These are phyloP conservation scores for Ochropleura plecta DNA, from an alignment of 2,888 invertebrate species.

Conservation along the genomic window DNA sequence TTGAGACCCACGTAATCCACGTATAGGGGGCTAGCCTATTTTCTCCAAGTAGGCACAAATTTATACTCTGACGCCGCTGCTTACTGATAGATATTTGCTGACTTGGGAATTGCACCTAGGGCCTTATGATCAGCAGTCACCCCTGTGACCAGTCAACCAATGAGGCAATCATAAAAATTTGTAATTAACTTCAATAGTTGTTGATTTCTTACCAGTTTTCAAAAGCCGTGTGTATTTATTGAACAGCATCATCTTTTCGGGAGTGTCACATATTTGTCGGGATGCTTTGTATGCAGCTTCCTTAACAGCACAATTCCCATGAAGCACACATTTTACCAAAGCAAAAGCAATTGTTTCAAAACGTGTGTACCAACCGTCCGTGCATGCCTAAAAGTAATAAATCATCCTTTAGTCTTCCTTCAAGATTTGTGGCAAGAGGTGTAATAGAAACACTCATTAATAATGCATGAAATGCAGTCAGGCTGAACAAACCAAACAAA, in stretches of 20 bases:
- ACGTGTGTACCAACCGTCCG: slow-evolving; percentile 87
- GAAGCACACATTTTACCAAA: slow-evolving; percentile 90
- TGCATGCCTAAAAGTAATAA: slow-evolving; percentile 82
- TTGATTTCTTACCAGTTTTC: slow-evolving; percentile 78
- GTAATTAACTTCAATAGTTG: background rate
- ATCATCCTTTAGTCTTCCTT: slow-evolving; percentile 38
- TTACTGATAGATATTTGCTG: too few species aligned
- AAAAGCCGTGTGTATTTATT: slow-evolving; percentile 90
- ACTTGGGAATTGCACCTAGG: too few species aligned
- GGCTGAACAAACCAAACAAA: slow-evolving; percentile 7
- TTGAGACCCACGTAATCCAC: too few species aligned
- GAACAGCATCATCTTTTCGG: slow-evolving; percentile 92
- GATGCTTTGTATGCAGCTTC: slow-evolving; percentile 89
- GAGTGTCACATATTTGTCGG: slow-evolving; percentile 90
- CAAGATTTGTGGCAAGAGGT: slow-evolving; percentile 19
- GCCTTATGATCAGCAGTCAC: too few species aligned
- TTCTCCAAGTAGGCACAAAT: too few species aligned
- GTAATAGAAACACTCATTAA: slow-evolving; percentile 48
- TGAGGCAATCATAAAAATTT: background rate
- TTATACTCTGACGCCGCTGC: too few species aligned
- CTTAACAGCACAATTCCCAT: slow-evolving; percentile 82
- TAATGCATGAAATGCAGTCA: slow-evolving; percentile 41
- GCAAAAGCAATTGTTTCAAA: slow-evolving; percentile 92
- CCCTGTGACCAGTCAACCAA: too few species aligned
- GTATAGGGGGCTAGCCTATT: too few species aligned